Percentiles rank a stretch among this genome's conserved stretches.
These are phyloP conservation scores for Campoletis sonorensis DNA, from an alignment of 1,140 invertebrate genomes.

Conservation along the genomic window DNA sequence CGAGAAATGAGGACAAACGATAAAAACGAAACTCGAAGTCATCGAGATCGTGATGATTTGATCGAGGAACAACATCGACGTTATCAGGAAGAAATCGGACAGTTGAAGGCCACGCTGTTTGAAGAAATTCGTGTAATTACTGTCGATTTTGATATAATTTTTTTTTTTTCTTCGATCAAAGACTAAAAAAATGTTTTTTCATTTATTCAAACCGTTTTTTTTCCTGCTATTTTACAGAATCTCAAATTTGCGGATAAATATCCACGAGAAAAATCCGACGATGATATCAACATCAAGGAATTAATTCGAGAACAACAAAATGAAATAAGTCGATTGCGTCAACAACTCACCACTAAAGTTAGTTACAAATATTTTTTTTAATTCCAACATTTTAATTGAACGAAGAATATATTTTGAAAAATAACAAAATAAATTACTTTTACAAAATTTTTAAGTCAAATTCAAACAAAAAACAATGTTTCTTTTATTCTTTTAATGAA, in stretches of 20 bases:
- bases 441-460: no score
- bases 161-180: conserved; percentile 21
- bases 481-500: no score
- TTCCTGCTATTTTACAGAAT: not conserved
- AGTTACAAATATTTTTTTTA: not conserved
- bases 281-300: conserved; percentile 58
- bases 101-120: conserved; percentile 65
- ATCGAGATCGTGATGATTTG: conserved; percentile 74
- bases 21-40: conserved; percentile 61
- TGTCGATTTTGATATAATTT: not conserved
- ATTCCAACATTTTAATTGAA: no score
- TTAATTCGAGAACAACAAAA: conserved; percentile 67
- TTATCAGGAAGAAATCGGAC: conserved; percentile 72
- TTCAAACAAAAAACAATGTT: no score
- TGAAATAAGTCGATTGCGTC: conserved; percentile 67
- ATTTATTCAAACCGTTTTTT: not conserved
- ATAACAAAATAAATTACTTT: no score
- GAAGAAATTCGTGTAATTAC: conserved; percentile 66
- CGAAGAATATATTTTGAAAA: no score
- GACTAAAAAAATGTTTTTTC: not conserved
- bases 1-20: conserved; percentile 57
- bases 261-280: not conserved
- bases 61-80: conserved; percentile 72
- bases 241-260: not conserved
- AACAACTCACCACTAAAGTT: conserved; percentile 63